Evolutionary conservation across 2,888 invertebrate genomes (phyloP).

Genomic region (Eupithecia centaureata): DNA sequence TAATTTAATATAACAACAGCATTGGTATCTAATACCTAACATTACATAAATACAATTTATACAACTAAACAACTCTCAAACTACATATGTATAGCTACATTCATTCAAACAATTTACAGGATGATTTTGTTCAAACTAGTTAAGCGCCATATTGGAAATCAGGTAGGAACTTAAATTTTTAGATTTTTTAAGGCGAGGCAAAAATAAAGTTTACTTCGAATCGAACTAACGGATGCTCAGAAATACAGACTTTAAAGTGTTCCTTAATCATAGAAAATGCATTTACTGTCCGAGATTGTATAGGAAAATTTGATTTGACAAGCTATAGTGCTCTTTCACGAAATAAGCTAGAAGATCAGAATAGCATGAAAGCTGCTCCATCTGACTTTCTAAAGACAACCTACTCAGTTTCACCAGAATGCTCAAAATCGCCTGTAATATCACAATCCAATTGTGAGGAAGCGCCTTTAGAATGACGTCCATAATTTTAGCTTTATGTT

Average conservation of each 20-base stretch:
- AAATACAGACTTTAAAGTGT: not conserved
- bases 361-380: too few species aligned
- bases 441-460: not conserved
- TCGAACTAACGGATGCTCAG: not conserved
- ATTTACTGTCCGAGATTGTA: not conserved
- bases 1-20: constrained; percentile 30
- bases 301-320: not conserved
- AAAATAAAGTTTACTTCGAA: not conserved
- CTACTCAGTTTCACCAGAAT: not conserved
- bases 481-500: not conserved
- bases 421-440: not conserved
- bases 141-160: not conserved
- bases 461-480: not conserved
- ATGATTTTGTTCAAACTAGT: not conserved
- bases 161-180: not conserved
- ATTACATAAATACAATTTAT: constrained; percentile 35
- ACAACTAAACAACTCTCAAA: constrained; percentile 22
- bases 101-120: not conserved
- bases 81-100: not conserved
- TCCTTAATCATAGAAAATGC: constrained; percentile 26
- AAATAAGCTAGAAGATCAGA: too few species aligned
- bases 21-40: constrained; percentile 25
- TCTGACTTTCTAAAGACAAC: not conserved
- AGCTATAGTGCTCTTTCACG: not conserved
- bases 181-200: not conserved